These are phyloP conservation scores for Nomada flava DNA, from an alignment of 2,888 invertebrate species.

Conservation along the genomic window DNA sequence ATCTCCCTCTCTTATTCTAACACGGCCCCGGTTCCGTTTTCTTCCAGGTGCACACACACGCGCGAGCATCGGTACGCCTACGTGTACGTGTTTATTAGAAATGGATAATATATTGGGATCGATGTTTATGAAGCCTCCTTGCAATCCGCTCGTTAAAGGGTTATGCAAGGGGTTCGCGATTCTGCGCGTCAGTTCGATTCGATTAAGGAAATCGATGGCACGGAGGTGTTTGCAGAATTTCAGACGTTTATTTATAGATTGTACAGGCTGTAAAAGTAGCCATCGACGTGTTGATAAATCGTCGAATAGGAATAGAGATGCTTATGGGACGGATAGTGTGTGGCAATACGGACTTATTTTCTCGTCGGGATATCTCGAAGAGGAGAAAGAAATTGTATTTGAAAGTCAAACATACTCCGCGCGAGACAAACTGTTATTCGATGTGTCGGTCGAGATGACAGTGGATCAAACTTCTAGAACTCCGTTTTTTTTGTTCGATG, in stretches of 20 bases:
- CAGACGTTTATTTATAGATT: neutral
- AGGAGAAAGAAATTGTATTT: neutral
- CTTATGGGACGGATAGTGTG: neutral
- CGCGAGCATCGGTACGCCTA: neutral
- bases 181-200: neutral
- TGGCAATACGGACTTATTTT: neutral
- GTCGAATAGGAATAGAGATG: neutral
- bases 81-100: constrained; percentile 34
- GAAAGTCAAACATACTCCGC: constrained; percentile 14
- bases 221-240: neutral
- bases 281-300: constrained; percentile 2
- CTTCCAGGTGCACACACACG: constrained; percentile 3
- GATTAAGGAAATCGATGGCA: constrained; percentile 9
- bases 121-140: neutral
- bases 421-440: neutral
- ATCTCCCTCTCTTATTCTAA: constrained; percentile 59
- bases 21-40: constrained; percentile 57
- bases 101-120: neutral
- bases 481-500: too few species aligned
- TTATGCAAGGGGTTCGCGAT: constrained; percentile 12
- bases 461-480: neutral
- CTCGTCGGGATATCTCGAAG: neutral
- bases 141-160: neutral
- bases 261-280: neutral
- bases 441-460: neutral